Evolutionary conservation across 2,113 vertebrate genomes (phyloP).

Genomic region (Ictalurus furcatus): DNA sequence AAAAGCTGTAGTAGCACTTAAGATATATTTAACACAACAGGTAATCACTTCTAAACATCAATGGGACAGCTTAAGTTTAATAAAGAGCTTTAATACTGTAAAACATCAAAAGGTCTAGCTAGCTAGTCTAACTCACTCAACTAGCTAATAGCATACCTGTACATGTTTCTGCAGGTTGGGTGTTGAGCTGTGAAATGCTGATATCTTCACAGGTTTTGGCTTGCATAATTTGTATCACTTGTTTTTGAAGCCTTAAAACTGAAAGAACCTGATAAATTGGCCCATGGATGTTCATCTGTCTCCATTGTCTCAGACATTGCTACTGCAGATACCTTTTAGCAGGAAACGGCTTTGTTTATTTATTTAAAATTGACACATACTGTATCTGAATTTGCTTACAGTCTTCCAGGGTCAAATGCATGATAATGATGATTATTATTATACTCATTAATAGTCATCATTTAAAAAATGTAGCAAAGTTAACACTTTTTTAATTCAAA

Average conservation of each 20-base stretch:
- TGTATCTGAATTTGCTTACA: no score
- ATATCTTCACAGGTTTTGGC: background rate
- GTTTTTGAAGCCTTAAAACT: background rate
- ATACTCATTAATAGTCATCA: no score
- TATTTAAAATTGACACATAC: no score
- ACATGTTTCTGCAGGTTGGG: background rate
- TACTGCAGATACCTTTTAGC: no score
- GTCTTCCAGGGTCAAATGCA: no score
- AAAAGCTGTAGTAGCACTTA: background rate
- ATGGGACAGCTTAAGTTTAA: background rate
- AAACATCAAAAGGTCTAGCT: background rate
- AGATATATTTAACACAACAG: background rate
- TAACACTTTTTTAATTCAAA: no score
- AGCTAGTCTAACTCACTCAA: background rate
- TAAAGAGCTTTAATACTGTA: background rate
- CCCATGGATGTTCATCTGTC: no score
- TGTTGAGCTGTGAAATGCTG: background rate
- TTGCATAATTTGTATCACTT: background rate
- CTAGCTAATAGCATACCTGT: background rate
- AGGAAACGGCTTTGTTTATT: no score
- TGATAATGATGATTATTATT: no score
- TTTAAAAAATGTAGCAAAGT: no score
- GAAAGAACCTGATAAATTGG: background rate
- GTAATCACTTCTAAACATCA: background rate
- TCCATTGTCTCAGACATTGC: no score